These are phyloP conservation scores for Lycopodina hypogea DNA, from an alignment of 37 sponge, comb jelly and placozoan species.

Conservation along the genomic window DNA sequence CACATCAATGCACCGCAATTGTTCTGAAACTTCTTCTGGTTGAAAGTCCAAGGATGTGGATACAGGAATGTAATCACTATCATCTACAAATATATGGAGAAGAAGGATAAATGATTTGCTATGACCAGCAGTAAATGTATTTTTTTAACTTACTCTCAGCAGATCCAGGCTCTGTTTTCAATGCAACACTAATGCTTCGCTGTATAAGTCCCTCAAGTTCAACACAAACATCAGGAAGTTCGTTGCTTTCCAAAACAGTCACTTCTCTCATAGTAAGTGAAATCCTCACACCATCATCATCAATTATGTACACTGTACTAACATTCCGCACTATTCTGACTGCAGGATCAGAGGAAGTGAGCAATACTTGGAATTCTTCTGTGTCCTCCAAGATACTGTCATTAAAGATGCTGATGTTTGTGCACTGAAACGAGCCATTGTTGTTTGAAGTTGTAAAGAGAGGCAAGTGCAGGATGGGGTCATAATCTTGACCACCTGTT, in stretches of 20 bases:
- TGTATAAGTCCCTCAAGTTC: conserved; percentile 18
- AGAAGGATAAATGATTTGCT: background rate
- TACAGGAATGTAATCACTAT: conserved; percentile 1
- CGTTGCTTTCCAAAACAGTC: background rate
- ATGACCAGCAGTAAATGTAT: background rate
- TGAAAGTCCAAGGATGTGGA: background rate
- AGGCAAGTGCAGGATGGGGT: background rate
- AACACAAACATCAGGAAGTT: conserved; percentile 12
- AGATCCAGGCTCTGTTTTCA: background rate
- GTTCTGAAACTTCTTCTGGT: background rate
- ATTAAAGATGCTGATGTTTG: background rate
- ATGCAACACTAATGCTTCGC: background rate
- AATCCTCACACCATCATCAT: conserved; percentile 40
- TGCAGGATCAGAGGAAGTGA: background rate
- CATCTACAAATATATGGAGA: conserved; percentile 13
- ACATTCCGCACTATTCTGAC: background rate
- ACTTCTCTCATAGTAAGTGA: background rate
- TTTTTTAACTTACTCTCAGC: background rate
- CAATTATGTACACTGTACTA: conserved; percentile 20
- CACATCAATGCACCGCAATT: background rate
- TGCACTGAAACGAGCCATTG: background rate
- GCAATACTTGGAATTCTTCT: conserved; percentile 21
- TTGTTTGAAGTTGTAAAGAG: background rate
- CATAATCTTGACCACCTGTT: conserved; percentile 14
- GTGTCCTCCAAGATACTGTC: conserved; percentile 25